These are phyloP conservation scores for Whitmania pigra DNA, from an alignment of 1,140 invertebrate genomes.

Conservation along the genomic window DNA sequence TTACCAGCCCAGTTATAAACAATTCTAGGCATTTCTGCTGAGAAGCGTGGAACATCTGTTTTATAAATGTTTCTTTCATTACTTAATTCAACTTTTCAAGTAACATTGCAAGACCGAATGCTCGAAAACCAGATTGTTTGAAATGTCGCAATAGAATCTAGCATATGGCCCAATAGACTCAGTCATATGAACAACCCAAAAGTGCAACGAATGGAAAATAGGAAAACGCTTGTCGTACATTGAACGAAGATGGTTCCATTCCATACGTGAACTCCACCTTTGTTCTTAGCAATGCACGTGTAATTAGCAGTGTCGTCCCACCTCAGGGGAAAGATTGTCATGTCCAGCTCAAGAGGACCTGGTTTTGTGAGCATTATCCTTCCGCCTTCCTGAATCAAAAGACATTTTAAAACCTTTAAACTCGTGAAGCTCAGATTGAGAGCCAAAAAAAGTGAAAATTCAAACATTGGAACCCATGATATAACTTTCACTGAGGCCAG, in stretches of 20 bases:
- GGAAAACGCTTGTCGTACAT: conserved; percentile 6
- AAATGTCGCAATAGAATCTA: no score
- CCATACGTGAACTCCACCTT: conserved; percentile 47
- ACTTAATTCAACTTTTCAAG: neutral
- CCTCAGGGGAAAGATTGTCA: conserved; percentile 42
- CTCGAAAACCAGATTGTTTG: no score
- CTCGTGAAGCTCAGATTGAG: neutral
- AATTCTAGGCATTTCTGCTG: conserved; percentile 47
- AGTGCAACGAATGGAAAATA: no score
- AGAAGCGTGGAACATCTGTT: conserved; percentile 26
- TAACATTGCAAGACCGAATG: no score
- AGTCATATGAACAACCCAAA: no score
- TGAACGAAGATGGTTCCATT: conserved; percentile 23
- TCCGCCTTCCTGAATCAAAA: conserved; percentile 18
- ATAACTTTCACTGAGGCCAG: conserved; percentile 11
- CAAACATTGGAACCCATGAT: conserved; percentile 17
- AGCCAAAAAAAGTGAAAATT: neutral
- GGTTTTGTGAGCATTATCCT: conserved; percentile 16
- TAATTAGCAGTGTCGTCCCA: conserved; percentile 73
- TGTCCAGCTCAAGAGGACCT: neutral
- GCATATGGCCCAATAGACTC: no score
- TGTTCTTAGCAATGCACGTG: conserved; percentile 68
- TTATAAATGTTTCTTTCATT: neutral
- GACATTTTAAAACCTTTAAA: neutral
- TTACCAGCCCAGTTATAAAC: conserved; percentile 66